Evolutionary conservation across 2,888 invertebrate genomes (phyloP), one percentile per base, ranked within the genome.

Genomic region (Conistra vaccinii): DNA sequence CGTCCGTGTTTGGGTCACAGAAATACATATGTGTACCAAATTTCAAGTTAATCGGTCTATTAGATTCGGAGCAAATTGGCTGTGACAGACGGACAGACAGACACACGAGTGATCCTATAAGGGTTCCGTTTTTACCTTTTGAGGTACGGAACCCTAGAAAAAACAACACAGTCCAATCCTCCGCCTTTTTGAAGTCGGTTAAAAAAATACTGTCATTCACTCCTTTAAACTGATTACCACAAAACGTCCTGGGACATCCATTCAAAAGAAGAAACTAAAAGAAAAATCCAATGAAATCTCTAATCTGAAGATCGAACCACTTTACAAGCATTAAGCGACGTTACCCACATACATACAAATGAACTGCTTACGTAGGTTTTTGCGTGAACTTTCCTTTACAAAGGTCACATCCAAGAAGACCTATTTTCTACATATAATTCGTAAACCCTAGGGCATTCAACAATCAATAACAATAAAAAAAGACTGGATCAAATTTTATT

Each of bases 331-430:
- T 74, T 78, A 81, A 81, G 75, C 32, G 65, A 6, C 48, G 39
- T 61, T 66, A 51, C 75, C 78, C 75, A 81, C 75, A 78, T 78
- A 55, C 78, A 78, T 78, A 78, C 81, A 78, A 78, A 78, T 81
- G 75, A 75, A 61, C 81, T 74, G 61, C 66, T 78, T 66, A 66
- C 65, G 32, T 48, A 4, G 65, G 20, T 55, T 42, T 74, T 65
- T 74, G 32, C 42, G 39, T 35, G 55, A 66, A 78, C 48, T 26
- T 65, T 65, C 17, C 3, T 51, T 63, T 20, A 42, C 14, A 35
- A 63, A 63, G 42, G 73, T 58, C 57, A 23, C 12, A 35, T n/a
- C 20, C 55, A 32, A 48, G 51, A 26, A 42, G 1, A 63, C 12
- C 20, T 51, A 58, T 20, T 73, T 76, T 57, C 48, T 26, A 20